Base-by-base conservation (phyloP, 1,140 invertebrate species). In the Drosophila asahinai region DNA sequence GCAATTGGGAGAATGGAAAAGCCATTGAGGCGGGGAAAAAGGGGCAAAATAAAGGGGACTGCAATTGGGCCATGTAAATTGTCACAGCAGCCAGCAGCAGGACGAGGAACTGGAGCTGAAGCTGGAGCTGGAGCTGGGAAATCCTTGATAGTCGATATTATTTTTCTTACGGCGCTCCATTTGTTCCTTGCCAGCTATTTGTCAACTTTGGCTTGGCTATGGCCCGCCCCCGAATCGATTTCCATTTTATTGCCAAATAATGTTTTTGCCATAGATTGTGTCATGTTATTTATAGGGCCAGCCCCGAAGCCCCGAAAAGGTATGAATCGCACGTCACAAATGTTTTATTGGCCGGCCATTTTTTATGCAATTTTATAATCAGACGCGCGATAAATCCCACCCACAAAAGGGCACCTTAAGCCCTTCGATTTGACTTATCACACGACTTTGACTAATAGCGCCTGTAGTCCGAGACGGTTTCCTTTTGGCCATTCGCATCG, bases 231-330 rank as follows among this genome's bases (percentile, higher is more conserved):
- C 45, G 80, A 90, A 90, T 90, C 86, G 86, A 90, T 90, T 90
- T 91, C 86, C 86, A 86, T 91, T 91, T 91, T 91, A 90, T 91
- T 91, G 84, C 89, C 84, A 91, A 91, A 91, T 91, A 91, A 91
- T 91, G 89, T 84, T 58, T 78, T 77, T 77, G 36, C 83, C 84
- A 60, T 77, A 86, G 89, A 91, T 86, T 91, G 89, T 84, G 81
- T 83, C 89, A 86, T 79, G 81, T 91, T 91, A 91, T 91, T 91
- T 91, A 91, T 92, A 73, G 84, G 59, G 75, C 48, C 66, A 72
- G 7, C 8, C 30, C 7, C 30, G 5, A 1, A 6, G 22, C 73
- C 73, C 87, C 54, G 14, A 78, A 77, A 80, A 91, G 83, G 84
- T 91, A 91, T 91, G 89, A 91, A 91, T 91, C 78, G 72, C 83